These are phyloP conservation scores for Lepus oiostolus DNA, from an alignment of 2,797 vertebrate species.

Conservation along the genomic window DNA sequence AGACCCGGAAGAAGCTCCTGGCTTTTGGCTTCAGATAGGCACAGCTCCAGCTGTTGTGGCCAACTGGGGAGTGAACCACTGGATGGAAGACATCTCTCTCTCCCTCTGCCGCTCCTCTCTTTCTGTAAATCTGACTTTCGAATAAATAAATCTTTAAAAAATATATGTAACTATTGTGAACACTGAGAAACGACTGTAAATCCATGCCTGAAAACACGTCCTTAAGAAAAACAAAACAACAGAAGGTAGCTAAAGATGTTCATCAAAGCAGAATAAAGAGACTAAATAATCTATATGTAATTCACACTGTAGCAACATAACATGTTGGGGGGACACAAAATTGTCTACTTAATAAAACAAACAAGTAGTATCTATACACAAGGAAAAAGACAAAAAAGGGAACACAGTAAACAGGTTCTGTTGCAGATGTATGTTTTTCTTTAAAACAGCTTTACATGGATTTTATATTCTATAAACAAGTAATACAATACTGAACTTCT, in stretches of 20 bases:
- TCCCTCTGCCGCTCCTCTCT: too few relatives aligned
- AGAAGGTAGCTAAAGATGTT: background rate
- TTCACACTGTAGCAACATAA: background rate
- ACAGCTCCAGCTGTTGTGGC: too few relatives aligned
- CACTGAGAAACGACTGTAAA: background rate
- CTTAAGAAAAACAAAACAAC: conserved; percentile 33
- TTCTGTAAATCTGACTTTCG: too few relatives aligned
- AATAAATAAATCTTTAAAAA: too few relatives aligned
- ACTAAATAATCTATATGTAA: background rate
- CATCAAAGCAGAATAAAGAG: background rate
- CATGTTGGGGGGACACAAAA: background rate
- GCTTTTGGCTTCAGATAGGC: too few relatives aligned
- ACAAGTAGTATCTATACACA: background rate
- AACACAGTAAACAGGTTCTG: background rate
- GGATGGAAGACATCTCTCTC: too few relatives aligned
- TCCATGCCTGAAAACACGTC: background rate
- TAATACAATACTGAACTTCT: background rate
- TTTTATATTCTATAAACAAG: background rate
- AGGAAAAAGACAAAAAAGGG: background rate
- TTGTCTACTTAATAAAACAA: background rate
- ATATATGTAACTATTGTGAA: background rate
- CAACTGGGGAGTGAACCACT: too few relatives aligned
- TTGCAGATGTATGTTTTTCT: background rate
- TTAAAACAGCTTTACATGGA: background rate
- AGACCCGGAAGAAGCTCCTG: too few relatives aligned